Evolutionary conservation across 2,113 vertebrate genomes (phyloP).

Genomic region (Barbus barbus): DNA sequence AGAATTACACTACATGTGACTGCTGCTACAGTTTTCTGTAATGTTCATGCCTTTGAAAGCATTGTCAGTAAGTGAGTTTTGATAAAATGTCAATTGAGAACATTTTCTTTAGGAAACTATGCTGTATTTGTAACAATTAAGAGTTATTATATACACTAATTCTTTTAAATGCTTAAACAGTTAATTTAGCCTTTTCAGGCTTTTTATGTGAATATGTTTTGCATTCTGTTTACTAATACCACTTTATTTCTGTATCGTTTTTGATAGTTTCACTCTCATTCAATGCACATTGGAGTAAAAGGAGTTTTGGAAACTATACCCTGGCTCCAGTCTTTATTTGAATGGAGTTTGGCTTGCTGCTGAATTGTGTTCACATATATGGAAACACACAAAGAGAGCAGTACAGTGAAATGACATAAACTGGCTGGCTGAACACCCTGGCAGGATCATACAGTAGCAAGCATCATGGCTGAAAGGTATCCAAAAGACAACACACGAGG

Average conservation of each 20-base stretch:
- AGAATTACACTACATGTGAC: no score
- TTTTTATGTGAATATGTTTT: background rate
- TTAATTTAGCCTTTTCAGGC: background rate
- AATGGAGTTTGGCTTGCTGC: background rate
- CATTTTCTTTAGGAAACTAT: no score
- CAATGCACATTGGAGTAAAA: background rate
- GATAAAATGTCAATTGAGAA: no score
- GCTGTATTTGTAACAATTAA: no score
- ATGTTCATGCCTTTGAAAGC: background rate
- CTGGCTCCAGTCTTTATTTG: background rate
- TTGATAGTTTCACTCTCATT: background rate
- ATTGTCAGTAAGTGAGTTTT: background rate
- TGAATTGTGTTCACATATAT: background rate
- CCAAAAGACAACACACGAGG: no score
- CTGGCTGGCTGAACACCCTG: no score
- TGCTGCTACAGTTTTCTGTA: background rate
- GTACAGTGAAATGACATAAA: no score
- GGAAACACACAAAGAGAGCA: background rate
- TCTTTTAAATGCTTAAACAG: background rate
- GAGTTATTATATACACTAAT: no score
- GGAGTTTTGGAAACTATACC: background rate
- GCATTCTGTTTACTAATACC: background rate
- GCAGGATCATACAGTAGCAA: no score
- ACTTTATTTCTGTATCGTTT: background rate
- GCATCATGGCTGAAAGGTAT: no score